phyloP scores from a whole-genome alignment of 2,888 invertebrate genomes.

The Deladenus siricidicola region DNA sequence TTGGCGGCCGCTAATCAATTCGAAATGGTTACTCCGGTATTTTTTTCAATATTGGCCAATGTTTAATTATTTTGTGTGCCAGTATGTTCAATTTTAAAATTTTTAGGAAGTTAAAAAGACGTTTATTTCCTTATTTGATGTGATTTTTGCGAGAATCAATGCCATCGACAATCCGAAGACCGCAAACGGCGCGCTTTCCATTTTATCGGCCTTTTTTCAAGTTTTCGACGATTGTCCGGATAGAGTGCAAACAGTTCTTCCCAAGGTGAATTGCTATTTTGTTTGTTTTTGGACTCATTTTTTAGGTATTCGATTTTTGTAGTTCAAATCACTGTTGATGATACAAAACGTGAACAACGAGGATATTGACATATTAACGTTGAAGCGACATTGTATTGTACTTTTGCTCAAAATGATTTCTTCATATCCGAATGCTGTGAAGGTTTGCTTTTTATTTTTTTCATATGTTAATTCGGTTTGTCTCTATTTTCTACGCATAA shows the following conservation, averaged over 20 bases:
- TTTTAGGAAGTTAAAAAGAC: constrained; percentile 23
- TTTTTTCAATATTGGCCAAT: no score
- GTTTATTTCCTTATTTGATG: constrained; percentile 26
- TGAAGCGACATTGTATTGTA: constrained; percentile 32
- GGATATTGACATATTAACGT: constrained; percentile 16
- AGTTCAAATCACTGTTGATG: constrained; percentile 16
- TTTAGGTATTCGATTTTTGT: no score
- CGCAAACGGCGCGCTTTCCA: constrained; percentile 32
- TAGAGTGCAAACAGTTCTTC: constrained; percentile 20
- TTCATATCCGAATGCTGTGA: constrained; percentile 18
- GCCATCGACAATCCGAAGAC: not conserved
- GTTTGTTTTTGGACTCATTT: not conserved
- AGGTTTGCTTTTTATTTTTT: constrained; percentile 17
- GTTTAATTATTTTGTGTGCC: not conserved
- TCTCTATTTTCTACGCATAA: not conserved
- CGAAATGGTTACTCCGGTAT: constrained; percentile 8
- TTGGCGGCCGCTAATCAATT: constrained; percentile 17
- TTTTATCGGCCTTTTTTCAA: constrained; percentile 32
- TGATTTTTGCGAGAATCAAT: constrained; percentile 12
- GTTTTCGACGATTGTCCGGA: constrained; percentile 24
- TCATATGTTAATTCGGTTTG: not conserved
- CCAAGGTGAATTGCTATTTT: not conserved
- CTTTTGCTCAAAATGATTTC: constrained; percentile 31
- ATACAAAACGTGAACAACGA: constrained; percentile 16
- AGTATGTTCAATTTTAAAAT: not conserved